Base-by-base conservation (phyloP, 2,113 vertebrate species). In the Podarcis cretensis region DNA sequence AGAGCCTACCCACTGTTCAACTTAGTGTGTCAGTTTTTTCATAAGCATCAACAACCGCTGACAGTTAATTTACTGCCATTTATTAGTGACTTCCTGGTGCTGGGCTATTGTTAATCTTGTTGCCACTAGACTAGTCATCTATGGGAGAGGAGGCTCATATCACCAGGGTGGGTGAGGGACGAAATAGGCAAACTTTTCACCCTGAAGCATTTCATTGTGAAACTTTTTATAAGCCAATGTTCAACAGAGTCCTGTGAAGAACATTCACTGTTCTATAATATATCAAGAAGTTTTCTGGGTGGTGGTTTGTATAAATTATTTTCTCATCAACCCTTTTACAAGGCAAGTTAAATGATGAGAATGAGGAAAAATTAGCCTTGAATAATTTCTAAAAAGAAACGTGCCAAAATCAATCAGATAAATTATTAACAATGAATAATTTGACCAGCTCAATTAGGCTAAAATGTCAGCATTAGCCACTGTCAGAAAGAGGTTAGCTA, bases 361-460 rank as follows among this genome's bases (percentile, higher is more conserved):
- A 85, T 32, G 16, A 16, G 14, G 37, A 69, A 66, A 40, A 43
- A 84, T 4, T 75, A 77, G 5, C 35, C 86, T 82, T 48, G 87
- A 93, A 40, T 63, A 79, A 90, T 86, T 86, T 87, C 54, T 84
- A 88, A 76, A 89, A 86, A 89, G 81, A 63, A 91, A 92, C 91
- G 90, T 82, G 68, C 84, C 86, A 93, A 65, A 37, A 79, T 73
- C 74, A 54, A 66, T 91, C 43, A 74, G 86, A 77, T 77, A 48
- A 88, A 90, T 87, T 90, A 77, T 32, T 43, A 32, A n/a, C 76
- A 82, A 82, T 13, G 54, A 83, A 43, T 79, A 74, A 79, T 71
- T 84, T 88, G 73, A 69, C 76, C 83, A 69, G 68, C 82, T 78
- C 63, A 87, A 1, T 69, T 57, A 81, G 57, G 66, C 75, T 86